These are phyloP conservation scores for Anthophora plumipes DNA, from an alignment of 2,888 invertebrate genomes.

Conservation along the genomic window DNA sequence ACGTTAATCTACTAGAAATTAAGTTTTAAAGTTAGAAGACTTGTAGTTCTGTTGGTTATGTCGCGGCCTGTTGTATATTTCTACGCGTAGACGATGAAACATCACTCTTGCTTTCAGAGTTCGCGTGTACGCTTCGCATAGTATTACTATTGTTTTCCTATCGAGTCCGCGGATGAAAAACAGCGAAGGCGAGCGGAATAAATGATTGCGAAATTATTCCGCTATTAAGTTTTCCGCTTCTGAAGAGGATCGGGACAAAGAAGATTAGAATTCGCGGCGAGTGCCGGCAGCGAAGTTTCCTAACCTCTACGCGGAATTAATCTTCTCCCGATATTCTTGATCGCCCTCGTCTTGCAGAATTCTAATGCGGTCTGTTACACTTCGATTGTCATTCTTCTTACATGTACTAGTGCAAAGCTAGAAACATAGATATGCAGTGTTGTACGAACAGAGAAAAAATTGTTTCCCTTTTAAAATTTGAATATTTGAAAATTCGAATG, in stretches of 20 bases:
- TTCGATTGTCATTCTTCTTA: neutral
- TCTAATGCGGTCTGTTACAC: slow-evolving; percentile 12
- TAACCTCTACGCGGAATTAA: slow-evolving; percentile 47
- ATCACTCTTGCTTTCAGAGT: slow-evolving; percentile 5
- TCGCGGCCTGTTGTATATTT: too few species aligned
- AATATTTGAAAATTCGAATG: too few species aligned
- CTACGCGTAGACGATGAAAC: neutral
- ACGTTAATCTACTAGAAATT: neutral
- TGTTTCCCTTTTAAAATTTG: too few species aligned
- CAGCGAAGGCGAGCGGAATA: slow-evolving; percentile 43
- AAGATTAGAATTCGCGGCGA: slow-evolving; percentile 47
- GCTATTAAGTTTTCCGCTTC: slow-evolving; percentile 45
- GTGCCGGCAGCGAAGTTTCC: slow-evolving; percentile 34
- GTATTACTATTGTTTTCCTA: slow-evolving; percentile 58
- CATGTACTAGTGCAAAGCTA: neutral
- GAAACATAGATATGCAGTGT: too few species aligned
- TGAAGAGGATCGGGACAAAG: slow-evolving; percentile 33
- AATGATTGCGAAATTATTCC: slow-evolving; percentile 56
- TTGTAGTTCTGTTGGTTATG: neutral
- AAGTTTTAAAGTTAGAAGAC: neutral
- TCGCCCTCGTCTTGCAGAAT: neutral
- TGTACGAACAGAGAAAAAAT: slow-evolving; percentile 3
- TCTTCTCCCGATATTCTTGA: slow-evolving; percentile 14
- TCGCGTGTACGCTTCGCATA: slow-evolving; percentile 34
- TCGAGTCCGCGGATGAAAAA: slow-evolving; percentile 44